Evolutionary conservation across 2,113 vertebrate genomes (phyloP), one percentile per base, ranked within the genome.

Genomic region (Cyanoderma ruficeps): DNA sequence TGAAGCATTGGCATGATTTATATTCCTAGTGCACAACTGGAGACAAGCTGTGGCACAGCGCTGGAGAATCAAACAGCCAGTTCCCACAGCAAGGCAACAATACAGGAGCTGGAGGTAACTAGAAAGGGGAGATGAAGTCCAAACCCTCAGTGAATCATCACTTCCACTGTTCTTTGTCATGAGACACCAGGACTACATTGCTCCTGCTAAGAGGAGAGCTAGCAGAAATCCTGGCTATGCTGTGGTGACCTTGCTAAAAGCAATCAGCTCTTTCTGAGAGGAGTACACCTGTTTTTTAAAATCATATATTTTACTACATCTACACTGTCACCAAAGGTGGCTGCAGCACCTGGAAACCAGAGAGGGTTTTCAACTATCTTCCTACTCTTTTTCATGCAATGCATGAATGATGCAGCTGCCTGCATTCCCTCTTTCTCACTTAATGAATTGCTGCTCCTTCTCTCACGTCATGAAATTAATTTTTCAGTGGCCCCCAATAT

Each of bases 21-120:
- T 91, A 94, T 93, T 95, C 96, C 78, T 95, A 33, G 46, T 33
- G 75, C 94, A 91, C 70, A 95, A 90, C 92, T 72, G 94, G 74
- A 95, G 85, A 72, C 33, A 55, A 74, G 50, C 63, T 56, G 28
- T 49, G 83, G 68, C 76, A 80, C 63, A 64, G 57, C 42, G 14
- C 61, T 33, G 88, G 82, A 87, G 90, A 95, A 80, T 50, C 46
- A 64, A 90, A 42, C 41, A 87, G 81, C 60, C 76, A 67, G 78
- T 53, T 94, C 46, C 82, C 7, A 33, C 59, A 89, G 90, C 82
- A 90, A 83, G 67, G 44, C 61, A 89, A 84, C 82, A 87, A 87
- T 52, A 68, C 16, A 57, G 78, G 57, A 93, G 37, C 70, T 83
- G 75, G n/a, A 83, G 53, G 31, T 31, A 76, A 57, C 41, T 47